A percentile compares a stretch with the other conserved stretches of the same genome.
Evolutionary conservation across 2,888 invertebrate species (phyloP).

Genomic region (Muschampia plurimacula): DNA sequence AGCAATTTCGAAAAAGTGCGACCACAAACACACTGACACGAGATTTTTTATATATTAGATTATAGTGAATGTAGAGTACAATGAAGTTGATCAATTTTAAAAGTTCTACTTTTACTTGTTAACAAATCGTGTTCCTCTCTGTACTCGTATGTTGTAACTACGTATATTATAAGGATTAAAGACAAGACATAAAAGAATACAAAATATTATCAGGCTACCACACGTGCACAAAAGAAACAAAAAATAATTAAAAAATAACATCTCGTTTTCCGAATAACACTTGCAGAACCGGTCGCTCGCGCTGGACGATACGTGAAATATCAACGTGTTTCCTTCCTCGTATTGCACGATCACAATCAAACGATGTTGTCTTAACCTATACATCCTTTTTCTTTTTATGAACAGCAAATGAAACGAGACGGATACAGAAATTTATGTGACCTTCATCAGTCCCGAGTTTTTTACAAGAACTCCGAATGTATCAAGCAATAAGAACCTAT

Average conservation of each 20-base stretch:
- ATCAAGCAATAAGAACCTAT: slow-evolving; percentile 13
- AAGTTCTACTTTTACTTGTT: no score
- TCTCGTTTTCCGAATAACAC: slow-evolving; percentile 84
- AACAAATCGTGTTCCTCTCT: no score
- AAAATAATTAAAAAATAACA: slow-evolving; percentile 57
- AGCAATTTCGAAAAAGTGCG: no score
- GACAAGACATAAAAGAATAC: background rate
- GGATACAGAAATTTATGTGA: slow-evolving; percentile 35
- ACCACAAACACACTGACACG: no score
- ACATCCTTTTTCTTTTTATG: slow-evolving; percentile 36
- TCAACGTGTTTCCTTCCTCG: slow-evolving; percentile 83
- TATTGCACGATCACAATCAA: slow-evolving; percentile 52
- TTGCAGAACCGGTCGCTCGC: slow-evolving; percentile 76
- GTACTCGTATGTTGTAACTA: no score
- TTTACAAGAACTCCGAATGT: slow-evolving; percentile 22
- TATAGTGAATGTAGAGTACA: no score
- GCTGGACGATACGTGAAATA: slow-evolving; percentile 70
- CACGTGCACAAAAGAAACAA: slow-evolving; percentile 9
- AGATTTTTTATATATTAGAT: no score
- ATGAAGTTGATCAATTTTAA: no score
- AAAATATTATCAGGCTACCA: background rate
- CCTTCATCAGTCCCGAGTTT: slow-evolving; percentile 27
- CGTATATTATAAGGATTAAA: background rate
- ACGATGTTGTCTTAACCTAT: slow-evolving; percentile 35
- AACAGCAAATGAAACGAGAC: slow-evolving; percentile 22